Base-by-base conservation (phyloP, 92 coral and sea anemone species). In the Paramuricea clavata region DNA sequence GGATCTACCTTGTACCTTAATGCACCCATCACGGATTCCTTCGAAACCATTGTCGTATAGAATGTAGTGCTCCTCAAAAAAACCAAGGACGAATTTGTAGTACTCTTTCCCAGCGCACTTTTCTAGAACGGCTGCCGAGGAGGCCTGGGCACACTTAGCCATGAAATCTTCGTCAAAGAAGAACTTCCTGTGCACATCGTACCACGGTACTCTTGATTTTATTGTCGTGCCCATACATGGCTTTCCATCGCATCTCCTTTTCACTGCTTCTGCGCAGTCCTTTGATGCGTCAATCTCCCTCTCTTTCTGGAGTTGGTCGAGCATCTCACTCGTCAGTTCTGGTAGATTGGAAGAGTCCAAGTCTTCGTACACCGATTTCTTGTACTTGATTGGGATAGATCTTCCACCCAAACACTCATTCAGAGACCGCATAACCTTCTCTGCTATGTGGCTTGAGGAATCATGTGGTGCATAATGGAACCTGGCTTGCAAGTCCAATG, bases 381-480 rank as follows among this genome's bases (percentile, higher is more conserved):
- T 15, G 10, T 10, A 78, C 67, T 68, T 47, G 39, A 81, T 36
- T 12, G 91, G 86, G 0, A 87, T 87, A 15, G 82, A 8, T 57
- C 87, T 54, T 17, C 90, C 87, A 86, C 86, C 90, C 15, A 87
- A 47, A 47, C 86, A 80, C 36, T 79, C 69, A 67, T 69, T 87
- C 6, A 80, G 22, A 1, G 90, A 80, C 8, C 91, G 74, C 91
- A 87, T 73, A 16, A 79, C 87, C 28, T 70, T 71, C 47, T 87
- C 87, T 13, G 57, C 87, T 10, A 87, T 74, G 30, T 87, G 91
- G 13, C n/a, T 49, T 1, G 82, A 56, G 0, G 91, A 87, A 35
- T 87, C 91, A 69, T 21, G 4, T 19, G 91, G 87, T 15, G 91
- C 91, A 73, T 87, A 87, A 74, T 87, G 91, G 49, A 87, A 87